Evolutionary conservation across 1,140 invertebrate species (phyloP).

Genomic region (Calephelis virginiensis): DNA sequence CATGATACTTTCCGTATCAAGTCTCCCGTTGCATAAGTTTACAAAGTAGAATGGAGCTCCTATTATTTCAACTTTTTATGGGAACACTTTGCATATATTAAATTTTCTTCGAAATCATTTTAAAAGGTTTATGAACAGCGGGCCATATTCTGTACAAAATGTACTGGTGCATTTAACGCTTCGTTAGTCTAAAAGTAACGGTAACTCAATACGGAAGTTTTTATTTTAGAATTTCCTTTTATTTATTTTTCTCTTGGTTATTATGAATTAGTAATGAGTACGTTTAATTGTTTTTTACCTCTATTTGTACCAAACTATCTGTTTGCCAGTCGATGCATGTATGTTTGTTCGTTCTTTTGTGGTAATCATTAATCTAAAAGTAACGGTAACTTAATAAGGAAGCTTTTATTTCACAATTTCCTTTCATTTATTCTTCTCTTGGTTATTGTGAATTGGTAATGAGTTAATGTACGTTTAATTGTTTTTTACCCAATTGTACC

Average conservation of each 20-base stretch:
- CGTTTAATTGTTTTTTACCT: too few relatives aligned
- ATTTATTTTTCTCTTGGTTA: neutral
- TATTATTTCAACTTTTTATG: conserved; percentile 15
- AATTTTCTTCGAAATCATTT: conserved; percentile 16
- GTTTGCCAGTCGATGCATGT: too few relatives aligned
- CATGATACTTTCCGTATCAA: neutral
- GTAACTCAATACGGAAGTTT: neutral
- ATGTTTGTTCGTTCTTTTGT: too few relatives aligned
- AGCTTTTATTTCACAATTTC: neutral
- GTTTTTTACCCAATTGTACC: too few relatives aligned
- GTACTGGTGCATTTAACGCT: neutral
- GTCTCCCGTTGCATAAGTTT: conserved; percentile 14
- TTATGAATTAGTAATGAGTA: too few relatives aligned
- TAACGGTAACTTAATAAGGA: neutral
- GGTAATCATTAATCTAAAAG: neutral
- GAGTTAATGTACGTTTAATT: too few relatives aligned
- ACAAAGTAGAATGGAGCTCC: conserved; percentile 9
- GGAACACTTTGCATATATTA: conserved; percentile 10
- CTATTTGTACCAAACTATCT: too few relatives aligned
- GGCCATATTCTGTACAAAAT: conserved; percentile 1
- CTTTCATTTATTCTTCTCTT: neutral
- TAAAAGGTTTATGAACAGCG: conserved; percentile 6
- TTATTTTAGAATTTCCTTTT: neutral
- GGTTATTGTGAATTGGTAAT: too few relatives aligned
- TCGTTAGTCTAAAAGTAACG: neutral